Percentiles rank a stretch among this genome's conserved stretches.
Conservation (phyloP, 2,797 vertebrate genomes). For the Arremon aurantiirostris region DNA sequence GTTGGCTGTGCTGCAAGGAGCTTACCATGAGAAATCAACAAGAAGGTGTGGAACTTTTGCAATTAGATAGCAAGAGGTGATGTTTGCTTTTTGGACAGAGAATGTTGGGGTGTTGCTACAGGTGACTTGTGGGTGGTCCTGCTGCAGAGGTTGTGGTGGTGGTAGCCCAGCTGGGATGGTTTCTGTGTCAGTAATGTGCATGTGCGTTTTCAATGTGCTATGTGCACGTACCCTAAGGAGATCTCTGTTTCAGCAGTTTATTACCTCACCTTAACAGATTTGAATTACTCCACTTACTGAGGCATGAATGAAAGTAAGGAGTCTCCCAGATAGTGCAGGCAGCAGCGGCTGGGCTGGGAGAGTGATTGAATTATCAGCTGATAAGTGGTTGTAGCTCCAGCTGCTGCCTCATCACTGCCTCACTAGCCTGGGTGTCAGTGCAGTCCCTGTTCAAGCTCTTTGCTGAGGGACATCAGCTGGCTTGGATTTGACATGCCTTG, state of each 20-base stretch:
- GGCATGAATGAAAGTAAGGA: background rate
- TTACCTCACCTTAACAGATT: conserved; percentile 30
- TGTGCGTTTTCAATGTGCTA: background rate
- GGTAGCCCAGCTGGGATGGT: background rate
- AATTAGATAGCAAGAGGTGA: background rate
- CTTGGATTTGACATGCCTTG: background rate
- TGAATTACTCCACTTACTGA: conserved; percentile 34
- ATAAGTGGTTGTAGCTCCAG: background rate
- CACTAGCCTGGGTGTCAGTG: accelerated
- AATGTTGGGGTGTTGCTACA: background rate
- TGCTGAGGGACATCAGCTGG: background rate
- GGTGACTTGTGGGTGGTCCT: background rate
- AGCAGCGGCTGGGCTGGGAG: background rate
- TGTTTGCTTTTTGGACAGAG: background rate
- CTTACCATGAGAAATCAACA: no score
- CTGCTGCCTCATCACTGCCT: background rate
- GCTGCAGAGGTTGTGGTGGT: background rate
- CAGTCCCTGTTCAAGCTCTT: background rate
- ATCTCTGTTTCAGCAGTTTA: conserved; percentile 27
- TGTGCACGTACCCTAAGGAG: background rate
- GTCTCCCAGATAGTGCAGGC: background rate
- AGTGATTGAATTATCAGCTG: conserved; percentile 14
- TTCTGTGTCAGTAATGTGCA: background rate
- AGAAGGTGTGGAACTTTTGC: no score
- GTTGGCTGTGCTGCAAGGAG: no score